These are phyloP conservation scores for Tipula confusa DNA, from an alignment of 2,888 invertebrate genomes.

Conservation along the genomic window DNA sequence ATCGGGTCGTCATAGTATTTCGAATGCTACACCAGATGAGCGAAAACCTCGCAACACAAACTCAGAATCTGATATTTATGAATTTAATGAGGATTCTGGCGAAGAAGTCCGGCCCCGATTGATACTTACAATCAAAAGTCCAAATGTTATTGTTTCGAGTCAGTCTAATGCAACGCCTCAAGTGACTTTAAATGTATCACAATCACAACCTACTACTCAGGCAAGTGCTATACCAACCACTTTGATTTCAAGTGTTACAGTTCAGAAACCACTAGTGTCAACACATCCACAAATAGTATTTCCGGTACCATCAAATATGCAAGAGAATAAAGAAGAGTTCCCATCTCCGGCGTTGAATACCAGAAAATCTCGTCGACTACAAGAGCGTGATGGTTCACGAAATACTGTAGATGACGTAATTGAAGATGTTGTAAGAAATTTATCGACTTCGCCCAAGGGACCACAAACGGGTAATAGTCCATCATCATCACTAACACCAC, in stretches of 20 bases:
- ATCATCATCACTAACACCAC: slow-evolving; percentile 45
- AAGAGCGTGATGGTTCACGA: slow-evolving; percentile 70
- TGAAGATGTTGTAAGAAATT: slow-evolving; percentile 80
- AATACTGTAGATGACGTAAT: slow-evolving; percentile 82
- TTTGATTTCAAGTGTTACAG: slow-evolving; percentile 52
- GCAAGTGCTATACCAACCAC: slow-evolving; percentile 39
- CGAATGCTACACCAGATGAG: slow-evolving; percentile 43
- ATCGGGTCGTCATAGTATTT: slow-evolving; percentile 37
- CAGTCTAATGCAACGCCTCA: slow-evolving; percentile 36
- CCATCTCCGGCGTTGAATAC: slow-evolving; percentile 55
- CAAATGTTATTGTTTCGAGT: slow-evolving; percentile 41
- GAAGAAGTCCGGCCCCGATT: slow-evolving; percentile 74
- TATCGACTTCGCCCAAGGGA: slow-evolving; percentile 47
- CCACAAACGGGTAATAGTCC: slow-evolving; percentile 33
- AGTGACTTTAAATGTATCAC: slow-evolving; percentile 38
- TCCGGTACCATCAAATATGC: not conserved
- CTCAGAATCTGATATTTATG: slow-evolving; percentile 70
- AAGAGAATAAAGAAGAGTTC: slow-evolving; percentile 40
- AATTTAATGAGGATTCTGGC: slow-evolving; percentile 85
- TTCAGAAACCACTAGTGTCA: not conserved
- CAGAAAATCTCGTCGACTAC: slow-evolving; percentile 73
- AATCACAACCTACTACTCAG: slow-evolving; percentile 38
- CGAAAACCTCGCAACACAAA: slow-evolving; percentile 46
- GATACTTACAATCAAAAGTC: slow-evolving; percentile 76
- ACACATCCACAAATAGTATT: not conserved